Evolutionary conservation across 1,140 invertebrate genomes (phyloP).

Genomic region (Acyrthosiphon pisum): DNA sequence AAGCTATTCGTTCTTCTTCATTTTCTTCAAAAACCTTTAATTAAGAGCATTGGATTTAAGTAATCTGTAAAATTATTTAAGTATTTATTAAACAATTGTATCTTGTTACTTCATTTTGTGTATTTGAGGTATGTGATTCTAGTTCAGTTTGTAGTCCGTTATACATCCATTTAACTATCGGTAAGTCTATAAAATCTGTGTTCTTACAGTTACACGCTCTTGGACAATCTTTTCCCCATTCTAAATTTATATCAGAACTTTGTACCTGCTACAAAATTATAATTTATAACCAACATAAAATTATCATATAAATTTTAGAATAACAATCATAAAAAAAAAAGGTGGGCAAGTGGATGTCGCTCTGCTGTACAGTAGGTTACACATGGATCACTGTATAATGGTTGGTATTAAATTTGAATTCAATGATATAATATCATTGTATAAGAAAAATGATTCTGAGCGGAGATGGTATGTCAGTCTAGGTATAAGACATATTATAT

Average conservation of each 20-base stretch:
- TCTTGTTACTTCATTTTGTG: slow-evolving; percentile 15
- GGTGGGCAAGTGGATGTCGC: too few species aligned
- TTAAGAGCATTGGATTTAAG: neutral
- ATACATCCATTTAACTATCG: slow-evolving; percentile 62
- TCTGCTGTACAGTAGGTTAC: too few species aligned
- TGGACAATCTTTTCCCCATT: slow-evolving; percentile 63
- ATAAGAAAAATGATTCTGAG: too few species aligned
- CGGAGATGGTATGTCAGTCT: too few species aligned
- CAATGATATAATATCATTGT: too few species aligned
- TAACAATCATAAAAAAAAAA: neutral
- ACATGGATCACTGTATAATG: too few species aligned
- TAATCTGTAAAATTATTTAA: neutral
- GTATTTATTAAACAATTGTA: neutral
- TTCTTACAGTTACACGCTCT: slow-evolving; percentile 65
- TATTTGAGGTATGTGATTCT: neutral
- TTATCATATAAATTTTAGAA: neutral
- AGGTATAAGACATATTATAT: too few species aligned
- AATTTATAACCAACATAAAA: neutral
- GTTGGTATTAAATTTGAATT: too few species aligned
- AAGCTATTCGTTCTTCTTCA: neutral
- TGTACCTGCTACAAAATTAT: slow-evolving; percentile 8
- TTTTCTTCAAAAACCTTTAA: slow-evolving; percentile 43
- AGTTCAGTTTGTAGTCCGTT: neutral
- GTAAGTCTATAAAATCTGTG: slow-evolving; percentile 64
- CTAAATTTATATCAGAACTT: neutral